Base-by-base conservation (phyloP, 92 coral and sea anemone genomes). In the Nematostella vectensis region DNA sequence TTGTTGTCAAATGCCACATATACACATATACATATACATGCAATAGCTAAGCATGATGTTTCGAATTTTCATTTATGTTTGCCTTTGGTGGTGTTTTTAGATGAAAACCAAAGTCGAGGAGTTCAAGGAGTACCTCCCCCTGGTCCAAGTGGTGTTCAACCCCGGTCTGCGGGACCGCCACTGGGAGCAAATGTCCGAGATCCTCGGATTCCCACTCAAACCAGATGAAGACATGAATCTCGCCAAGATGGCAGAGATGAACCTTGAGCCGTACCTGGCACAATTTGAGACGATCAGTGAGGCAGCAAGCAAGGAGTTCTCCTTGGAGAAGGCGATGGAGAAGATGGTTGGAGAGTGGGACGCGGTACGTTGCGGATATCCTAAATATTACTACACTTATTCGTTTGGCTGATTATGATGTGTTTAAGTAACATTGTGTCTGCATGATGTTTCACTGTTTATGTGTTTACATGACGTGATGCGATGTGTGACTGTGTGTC, bases 251-350 rank as follows among this genome's bases (percentile, higher is more conserved):
- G 95, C 89, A 27, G 99, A 93, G 56, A 93, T 93, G 99, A 93
- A 93, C 61, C 76, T 93, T n/a, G 99, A 93, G 38, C 99, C 99
- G 3, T 93, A 87, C 61, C 61, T 93, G 55, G 56, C 65, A 11
- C 88, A 93, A 70, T 93, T 93, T 82, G 99, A 93, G 65, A 66
- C 76, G 58, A 93, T 93, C 69, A 93, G 99, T 47, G 99, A 93
- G 62, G 99, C 99, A 0, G 99, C 99, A 17, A 86, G 99, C 74
- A 93, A 93, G 62, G 99, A 93, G 57, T 93, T 93, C 75, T 93
- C 99, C 27, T 88, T 93, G n/a, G 99, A 93, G 61, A 93, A 93
- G 73, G 99, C 99, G 55, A 93, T 93, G 99, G 99, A 93, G 66
- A 93, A 87, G 83, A 93, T 93, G 99, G 95, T 86, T 9, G 71